These are phyloP conservation scores for Berghia stephanieae DNA, from an alignment of 1,140 invertebrate species.

Conservation along the genomic window DNA sequence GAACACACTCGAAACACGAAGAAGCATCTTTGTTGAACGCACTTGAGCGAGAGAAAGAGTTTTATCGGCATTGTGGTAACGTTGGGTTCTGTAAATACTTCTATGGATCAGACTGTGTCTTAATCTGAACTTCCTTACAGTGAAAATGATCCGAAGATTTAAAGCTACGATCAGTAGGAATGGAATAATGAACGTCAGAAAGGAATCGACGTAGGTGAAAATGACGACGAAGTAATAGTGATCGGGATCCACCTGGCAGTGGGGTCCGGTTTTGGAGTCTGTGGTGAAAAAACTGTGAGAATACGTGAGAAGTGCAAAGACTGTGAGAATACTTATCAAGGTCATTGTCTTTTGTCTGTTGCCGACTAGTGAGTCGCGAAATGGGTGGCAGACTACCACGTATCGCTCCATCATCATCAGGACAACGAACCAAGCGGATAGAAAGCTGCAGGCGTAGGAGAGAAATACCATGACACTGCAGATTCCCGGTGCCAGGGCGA, in stretches of 20 bases:
- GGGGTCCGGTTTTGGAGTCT: constrained; percentile 16
- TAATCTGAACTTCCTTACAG: constrained; percentile 41
- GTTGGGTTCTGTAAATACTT: background rate
- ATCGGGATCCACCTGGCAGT: constrained; percentile 31
- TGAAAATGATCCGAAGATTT: constrained; percentile 62
- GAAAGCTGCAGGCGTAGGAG: constrained; percentile 60
- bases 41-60: constrained; percentile 69
- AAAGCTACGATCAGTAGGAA: constrained; percentile 71
- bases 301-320: constrained; percentile 50
- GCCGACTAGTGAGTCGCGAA: constrained; percentile 55
- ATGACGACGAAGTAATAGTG: constrained; percentile 65
- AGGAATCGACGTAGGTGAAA: constrained; percentile 71
- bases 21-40: constrained; percentile 82
- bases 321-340: constrained; percentile 35
- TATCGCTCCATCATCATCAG: constrained; percentile 66
- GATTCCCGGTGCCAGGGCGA: constrained; percentile 50
- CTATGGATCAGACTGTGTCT: constrained; percentile 36
- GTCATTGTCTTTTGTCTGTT: constrained; percentile 47
- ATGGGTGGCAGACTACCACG: constrained; percentile 62
- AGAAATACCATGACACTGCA: constrained; percentile 61
- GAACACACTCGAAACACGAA: constrained; percentile 83
- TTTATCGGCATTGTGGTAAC: constrained; percentile 20
- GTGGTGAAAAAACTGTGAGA: constrained; percentile 51
- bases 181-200: constrained; percentile 71
- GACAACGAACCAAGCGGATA: constrained; percentile 65